A percentile compares a stretch with the other conserved stretches of the same genome.
These are phyloP conservation scores for Drosophila niveifrons DNA, from an alignment of 2,888 invertebrate species.

Conservation along the genomic window DNA sequence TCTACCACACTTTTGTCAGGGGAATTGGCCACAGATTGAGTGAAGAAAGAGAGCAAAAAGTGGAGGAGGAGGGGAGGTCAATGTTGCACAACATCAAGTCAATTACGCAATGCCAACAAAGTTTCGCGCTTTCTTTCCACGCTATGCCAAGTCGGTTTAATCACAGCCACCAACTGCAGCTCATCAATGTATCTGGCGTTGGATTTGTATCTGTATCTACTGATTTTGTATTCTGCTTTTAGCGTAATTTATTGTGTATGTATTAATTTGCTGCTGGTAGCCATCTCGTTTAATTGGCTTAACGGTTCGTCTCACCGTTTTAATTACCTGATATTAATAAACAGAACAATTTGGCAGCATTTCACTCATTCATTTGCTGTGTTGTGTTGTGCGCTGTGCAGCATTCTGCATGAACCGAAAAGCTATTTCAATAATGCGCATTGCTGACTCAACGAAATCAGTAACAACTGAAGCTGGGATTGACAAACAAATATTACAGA, in stretches of 20 bases:
- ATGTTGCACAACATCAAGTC: slow-evolving; percentile 66
- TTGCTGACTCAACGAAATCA: neutral
- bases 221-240: slow-evolving; percentile 18
- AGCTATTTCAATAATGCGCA: slow-evolving; percentile 19
- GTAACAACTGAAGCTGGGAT: slow-evolving; percentile 13
- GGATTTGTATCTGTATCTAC: neutral
- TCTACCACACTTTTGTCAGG: slow-evolving; percentile 35
- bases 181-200: slow-evolving; percentile 34
- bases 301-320: slow-evolving; percentile 12
- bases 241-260: slow-evolving; percentile 32
- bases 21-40: slow-evolving; percentile 15
- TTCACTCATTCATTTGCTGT: slow-evolving; percentile 8
- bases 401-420: slow-evolving; percentile 19
- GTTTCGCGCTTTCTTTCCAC: slow-evolving; percentile 49
- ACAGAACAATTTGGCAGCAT: slow-evolving; percentile 8
- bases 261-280: slow-evolving; percentile 1
- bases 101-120: slow-evolving; percentile 72
- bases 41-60: neutral
- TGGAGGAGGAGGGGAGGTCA: slow-evolving; percentile 5
- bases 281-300: slow-evolving; percentile 2
- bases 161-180: slow-evolving; percentile 48
- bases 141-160: slow-evolving; percentile 57
- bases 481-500: slow-evolving; percentile 27
- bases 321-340: slow-evolving; percentile 21
- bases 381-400: neutral